Percentiles rank a stretch among this genome's conserved stretches.
These are phyloP conservation scores for Euphysa ruthae DNA, from an alignment of 30 jellyfish, hydroid and myxozoan species.

Conservation along the genomic window DNA sequence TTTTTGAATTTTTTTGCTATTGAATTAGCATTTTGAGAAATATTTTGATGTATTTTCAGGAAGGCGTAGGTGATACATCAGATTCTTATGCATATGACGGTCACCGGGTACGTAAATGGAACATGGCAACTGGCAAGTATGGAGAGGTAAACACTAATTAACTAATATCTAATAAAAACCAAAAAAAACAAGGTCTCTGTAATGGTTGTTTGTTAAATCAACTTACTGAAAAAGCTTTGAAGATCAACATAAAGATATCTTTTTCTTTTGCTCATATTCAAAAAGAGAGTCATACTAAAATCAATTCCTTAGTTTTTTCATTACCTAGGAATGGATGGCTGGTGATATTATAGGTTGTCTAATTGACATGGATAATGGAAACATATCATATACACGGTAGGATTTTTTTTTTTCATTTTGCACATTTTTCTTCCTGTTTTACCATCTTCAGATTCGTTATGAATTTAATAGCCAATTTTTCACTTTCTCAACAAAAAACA, in stretches of 20 bases:
- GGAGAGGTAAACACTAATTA: slow-evolving; percentile 69
- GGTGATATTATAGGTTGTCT: slow-evolving; percentile 92
- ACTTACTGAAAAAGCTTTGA: background rate
- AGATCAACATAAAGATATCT: no score
- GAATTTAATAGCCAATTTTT: no score
- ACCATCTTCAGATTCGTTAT: no score
- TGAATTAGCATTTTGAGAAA: background rate
- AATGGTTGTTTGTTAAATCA: no score
- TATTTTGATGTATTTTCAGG: slow-evolving; percentile 33
- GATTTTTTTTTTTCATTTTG: no score
- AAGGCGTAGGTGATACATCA: slow-evolving; percentile 97
- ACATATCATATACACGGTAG: slow-evolving; percentile 75
- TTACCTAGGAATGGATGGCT: slow-evolving; percentile 99
- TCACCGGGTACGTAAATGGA: slow-evolving; percentile 98
- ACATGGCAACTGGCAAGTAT: slow-evolving; percentile 94
- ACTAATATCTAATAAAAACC: background rate
- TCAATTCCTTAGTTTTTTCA: no score
- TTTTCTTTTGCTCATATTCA: no score
- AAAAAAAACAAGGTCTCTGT: no score
- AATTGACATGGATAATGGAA: slow-evolving; percentile 87
- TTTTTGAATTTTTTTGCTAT: background rate
- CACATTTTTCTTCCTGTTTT: no score
- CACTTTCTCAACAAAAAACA: no score
- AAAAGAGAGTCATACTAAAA: no score
- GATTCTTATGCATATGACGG: slow-evolving; percentile 99